Evolutionary conservation across 2,888 invertebrate genomes (phyloP).

Genomic region (Furcula furcula): DNA sequence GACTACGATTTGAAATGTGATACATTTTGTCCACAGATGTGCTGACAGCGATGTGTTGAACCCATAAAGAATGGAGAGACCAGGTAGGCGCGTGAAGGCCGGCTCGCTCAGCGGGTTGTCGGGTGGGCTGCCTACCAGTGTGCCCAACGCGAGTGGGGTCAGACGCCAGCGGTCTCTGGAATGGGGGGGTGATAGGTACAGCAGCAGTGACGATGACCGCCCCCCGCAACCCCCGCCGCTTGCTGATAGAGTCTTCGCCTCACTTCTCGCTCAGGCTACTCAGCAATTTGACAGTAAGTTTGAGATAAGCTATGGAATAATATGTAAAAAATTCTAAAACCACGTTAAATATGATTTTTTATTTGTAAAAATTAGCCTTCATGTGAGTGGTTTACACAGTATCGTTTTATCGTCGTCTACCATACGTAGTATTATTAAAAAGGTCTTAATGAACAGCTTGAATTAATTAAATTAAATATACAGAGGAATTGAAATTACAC

Average conservation of each 20-base stretch:
- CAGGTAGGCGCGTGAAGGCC: slow-evolving; percentile 68
- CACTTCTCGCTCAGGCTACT: slow-evolving; percentile 77
- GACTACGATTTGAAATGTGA: too few species aligned
- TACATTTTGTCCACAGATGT: slow-evolving; percentile 47
- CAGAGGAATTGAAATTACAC: too few species aligned
- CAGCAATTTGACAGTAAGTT: slow-evolving; percentile 78
- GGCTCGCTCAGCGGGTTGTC: slow-evolving; percentile 71
- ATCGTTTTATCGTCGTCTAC: too few species aligned
- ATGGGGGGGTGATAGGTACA: slow-evolving; percentile 81
- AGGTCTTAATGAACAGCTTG: too few species aligned
- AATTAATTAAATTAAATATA: too few species aligned
- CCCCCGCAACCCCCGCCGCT: slow-evolving; percentile 75
- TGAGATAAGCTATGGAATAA: too few species aligned
- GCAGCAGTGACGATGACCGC: slow-evolving; percentile 79
- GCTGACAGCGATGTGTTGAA: slow-evolving; percentile 62
- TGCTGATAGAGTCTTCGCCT: slow-evolving; percentile 77
- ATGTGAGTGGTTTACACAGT: too few species aligned
- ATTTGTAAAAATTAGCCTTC: too few species aligned
- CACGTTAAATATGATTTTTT: too few species aligned
- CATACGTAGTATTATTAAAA: too few species aligned
- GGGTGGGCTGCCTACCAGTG: slow-evolving; percentile 53
- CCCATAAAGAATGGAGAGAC: slow-evolving; percentile 65
- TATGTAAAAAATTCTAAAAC: too few species aligned
- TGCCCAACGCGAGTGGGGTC: slow-evolving; percentile 43
- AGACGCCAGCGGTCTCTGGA: slow-evolving; percentile 82